Evolutionary conservation across 30 jellyfish, hydroid and myxozoan species (phyloP), one percentile per base, ranked within the genome.

Genomic region (Pelagia noctiluca): DNA sequence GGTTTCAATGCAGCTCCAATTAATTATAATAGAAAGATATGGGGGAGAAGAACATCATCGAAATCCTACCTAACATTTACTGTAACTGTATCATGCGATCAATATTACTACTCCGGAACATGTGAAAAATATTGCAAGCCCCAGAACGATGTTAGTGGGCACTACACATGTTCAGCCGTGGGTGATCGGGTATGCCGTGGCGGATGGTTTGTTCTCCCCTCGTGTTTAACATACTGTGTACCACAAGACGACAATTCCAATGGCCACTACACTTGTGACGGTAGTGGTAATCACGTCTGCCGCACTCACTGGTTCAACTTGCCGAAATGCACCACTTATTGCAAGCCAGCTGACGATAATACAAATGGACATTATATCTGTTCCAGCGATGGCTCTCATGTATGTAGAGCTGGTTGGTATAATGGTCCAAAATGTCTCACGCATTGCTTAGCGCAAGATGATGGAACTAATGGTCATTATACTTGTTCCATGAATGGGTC

Each of bases 401-500:
- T 83, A 32, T 83, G 94, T 46, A 22, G 24, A 4, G 19, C 72
- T 19, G 75, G 79, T n/a, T 83, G 94, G 94, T 62, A 64, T 62
- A 63, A 35, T 4, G 35, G 28, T 3, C 88, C 88, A 18, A 42
- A 21, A 12, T 83, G 94, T 71, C 64, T 50, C 12, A 31, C 61
- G 5, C 49, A 66, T 33, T 83, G 94, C 61, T 50, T 29, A 13
- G 82, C 94, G 0, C 77, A 52, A 57, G 88, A 83, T 25, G 88
- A 83, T 36, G 82, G 61, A 1, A 64, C 18, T 19, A 83, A 7
- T 23, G 94, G 94, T 1, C 94, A 83, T 73, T 83, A 83, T 47
- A 62, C 38, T 16, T 87, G 96, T 31, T 8, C 90, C 60, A 64
- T 13, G 2, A 76, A 87, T 50, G 96, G 96, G 4, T 21, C 79